Conservation (phyloP, 1,140 invertebrate genomes). For the Drosophila murphyi region DNA sequence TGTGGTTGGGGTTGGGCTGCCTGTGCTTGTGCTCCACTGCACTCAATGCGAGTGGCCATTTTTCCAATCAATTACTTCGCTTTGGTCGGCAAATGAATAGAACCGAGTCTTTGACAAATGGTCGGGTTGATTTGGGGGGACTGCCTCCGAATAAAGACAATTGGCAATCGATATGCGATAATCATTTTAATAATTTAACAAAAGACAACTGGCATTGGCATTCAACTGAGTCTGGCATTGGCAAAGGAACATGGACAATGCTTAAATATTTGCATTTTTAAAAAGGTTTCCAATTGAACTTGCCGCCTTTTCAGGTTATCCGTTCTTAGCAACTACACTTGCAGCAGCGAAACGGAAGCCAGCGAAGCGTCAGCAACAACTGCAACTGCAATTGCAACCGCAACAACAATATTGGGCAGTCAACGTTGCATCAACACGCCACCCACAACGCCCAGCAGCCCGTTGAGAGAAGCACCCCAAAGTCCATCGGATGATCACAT, state of each 20-base stretch:
- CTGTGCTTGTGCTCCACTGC: conserved; percentile 51
- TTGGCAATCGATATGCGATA: conserved; percentile 56
- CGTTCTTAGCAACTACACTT: conserved; percentile 50
- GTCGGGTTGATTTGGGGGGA: background rate
- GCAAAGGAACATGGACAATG: conserved; percentile 29
- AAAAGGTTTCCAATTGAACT: background rate
- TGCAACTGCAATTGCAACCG: conserved; percentile 28
- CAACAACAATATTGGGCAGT: conserved; percentile 47
- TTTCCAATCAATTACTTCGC: conserved; percentile 76
- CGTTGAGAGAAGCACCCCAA: conserved; percentile 70
- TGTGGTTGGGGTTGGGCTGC: background rate
- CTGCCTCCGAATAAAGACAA: background rate
- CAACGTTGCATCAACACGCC: conserved; percentile 76
- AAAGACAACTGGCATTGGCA: conserved; percentile 17
- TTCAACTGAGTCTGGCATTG: conserved; percentile 68
- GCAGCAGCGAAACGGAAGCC: conserved; percentile 15
- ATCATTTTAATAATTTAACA: conserved; percentile 55
- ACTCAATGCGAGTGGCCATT: conserved; percentile 75
- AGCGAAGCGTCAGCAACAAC: conserved; percentile 27
- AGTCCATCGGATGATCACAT: conserved; percentile 78
- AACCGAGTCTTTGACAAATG: background rate
- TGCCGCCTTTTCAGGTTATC: conserved; percentile 41
- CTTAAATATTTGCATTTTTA: conserved; percentile 6
- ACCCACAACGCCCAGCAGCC: conserved; percentile 79
- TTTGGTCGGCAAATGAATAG: background rate